Conservation (phyloP, 2,888 invertebrate species). For the Pocota personata region DNA sequence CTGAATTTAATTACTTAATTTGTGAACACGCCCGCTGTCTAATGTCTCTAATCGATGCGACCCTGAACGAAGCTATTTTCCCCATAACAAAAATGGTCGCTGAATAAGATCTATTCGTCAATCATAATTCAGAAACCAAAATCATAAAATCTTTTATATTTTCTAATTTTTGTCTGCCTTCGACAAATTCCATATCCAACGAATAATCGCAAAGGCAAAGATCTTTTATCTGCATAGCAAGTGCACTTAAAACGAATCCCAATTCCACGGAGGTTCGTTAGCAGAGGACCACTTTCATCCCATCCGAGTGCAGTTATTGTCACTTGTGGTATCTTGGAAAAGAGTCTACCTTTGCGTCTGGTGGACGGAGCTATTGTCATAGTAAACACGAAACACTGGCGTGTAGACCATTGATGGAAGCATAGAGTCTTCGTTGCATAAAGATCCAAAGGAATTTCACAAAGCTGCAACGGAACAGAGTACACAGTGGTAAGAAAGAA, state of each 20-base stretch:
- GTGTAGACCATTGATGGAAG: constrained; percentile 53
- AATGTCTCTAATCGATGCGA: constrained; percentile 27
- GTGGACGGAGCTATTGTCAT: background rate
- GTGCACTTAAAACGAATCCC: constrained; percentile 31
- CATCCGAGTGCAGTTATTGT: constrained; percentile 66
- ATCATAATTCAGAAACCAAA: constrained; percentile 38
- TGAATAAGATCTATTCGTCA: constrained; percentile 51
- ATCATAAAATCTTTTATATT: constrained; percentile 43
- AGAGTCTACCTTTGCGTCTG: constrained; percentile 7
- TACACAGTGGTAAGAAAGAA: constrained; percentile 54
- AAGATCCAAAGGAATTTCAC: constrained; percentile 35
- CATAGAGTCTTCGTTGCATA: constrained; percentile 43
- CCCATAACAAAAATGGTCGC: constrained; percentile 66
- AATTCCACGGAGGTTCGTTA: constrained; percentile 22
- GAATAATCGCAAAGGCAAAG: constrained; percentile 11
- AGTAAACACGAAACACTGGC: constrained; percentile 40
- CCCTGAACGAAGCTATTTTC: constrained; percentile 55
- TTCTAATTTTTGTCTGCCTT: background rate
- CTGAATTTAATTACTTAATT: background rate
- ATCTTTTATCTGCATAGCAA: background rate
- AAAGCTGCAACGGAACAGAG: constrained; percentile 45
- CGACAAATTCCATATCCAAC: constrained; percentile 19
- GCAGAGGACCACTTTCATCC: constrained; percentile 52
- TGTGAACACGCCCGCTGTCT: constrained; percentile 35
- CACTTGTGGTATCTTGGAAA: constrained; percentile 11